phyloP scores from a whole-genome alignment of 2,113 vertebrate species.

The Lophura nycthemera region DNA sequence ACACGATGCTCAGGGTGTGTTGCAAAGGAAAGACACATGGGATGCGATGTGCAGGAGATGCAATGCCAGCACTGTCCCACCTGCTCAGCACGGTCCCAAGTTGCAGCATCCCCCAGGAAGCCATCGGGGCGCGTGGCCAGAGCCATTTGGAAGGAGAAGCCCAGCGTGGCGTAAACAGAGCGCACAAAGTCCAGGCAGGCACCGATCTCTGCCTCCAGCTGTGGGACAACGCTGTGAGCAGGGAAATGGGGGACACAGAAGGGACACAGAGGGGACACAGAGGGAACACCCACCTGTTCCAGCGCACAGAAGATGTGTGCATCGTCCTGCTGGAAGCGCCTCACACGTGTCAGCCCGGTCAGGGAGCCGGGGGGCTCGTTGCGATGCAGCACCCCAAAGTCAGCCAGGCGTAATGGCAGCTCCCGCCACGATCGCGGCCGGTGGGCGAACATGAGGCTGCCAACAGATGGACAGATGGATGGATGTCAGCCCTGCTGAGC shows the following conservation, averaged over 20 bases:
- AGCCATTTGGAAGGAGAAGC: constrained; percentile 89
- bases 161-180: constrained; percentile 85
- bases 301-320: constrained; percentile 92
- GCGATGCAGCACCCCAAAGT: constrained; percentile 92
- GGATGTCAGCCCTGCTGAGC: neutral
- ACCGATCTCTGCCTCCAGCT: constrained; percentile 89
- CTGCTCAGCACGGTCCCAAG: constrained; percentile 91
- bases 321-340: constrained; percentile 91
- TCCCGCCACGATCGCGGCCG: constrained; percentile 92
- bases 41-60: neutral
- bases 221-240: neutral
- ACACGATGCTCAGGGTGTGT: neutral
- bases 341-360: constrained; percentile 86
- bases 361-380: constrained; percentile 88
- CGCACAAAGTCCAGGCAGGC: constrained; percentile 89
- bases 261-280: too few relatives aligned
- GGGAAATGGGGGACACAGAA: too few relatives aligned
- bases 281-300: constrained; percentile 81
- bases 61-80: constrained; percentile 48
- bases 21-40: neutral
- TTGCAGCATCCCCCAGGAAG: constrained; percentile 84
- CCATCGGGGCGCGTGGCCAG: constrained; percentile 87
- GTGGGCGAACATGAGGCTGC: constrained; percentile 92
- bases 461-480: neutral
- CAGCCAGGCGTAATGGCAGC: constrained; percentile 90